These are phyloP conservation scores for Steinernema hermaphroditum DNA, from an alignment of 2,888 invertebrate genomes.

Conservation along the genomic window DNA sequence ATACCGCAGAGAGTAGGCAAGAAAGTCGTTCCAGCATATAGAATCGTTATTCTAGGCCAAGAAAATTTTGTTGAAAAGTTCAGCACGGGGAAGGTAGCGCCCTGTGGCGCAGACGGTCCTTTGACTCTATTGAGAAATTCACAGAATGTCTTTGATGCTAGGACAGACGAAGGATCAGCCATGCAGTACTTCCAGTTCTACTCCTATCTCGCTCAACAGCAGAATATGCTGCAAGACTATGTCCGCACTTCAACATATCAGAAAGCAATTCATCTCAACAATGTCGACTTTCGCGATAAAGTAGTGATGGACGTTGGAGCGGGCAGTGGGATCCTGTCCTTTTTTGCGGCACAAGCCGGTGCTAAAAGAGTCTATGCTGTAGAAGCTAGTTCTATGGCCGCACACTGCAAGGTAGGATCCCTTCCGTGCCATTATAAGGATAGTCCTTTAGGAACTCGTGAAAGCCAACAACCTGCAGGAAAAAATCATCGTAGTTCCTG, in stretches of 20 bases:
- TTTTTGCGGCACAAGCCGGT: conserved; percentile 96
- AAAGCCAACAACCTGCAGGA: conserved; percentile 84
- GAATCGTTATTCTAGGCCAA: neutral
- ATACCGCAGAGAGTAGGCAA: neutral
- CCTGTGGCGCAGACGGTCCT: neutral
- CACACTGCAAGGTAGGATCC: conserved; percentile 78
- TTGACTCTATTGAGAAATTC: neutral
- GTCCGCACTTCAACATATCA: conserved; percentile 97
- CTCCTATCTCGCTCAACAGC: conserved; percentile 96
- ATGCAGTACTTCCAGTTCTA: conserved; percentile 98
- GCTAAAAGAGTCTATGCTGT: conserved; percentile 95
- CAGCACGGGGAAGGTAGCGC: neutral
- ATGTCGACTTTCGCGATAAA: conserved; percentile 81
- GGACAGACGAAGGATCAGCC: conserved; percentile 96
- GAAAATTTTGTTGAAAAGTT: conserved; percentile 4
- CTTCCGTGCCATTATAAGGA: conserved; percentile 9
- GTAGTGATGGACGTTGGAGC: conserved; percentile 92
- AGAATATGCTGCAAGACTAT: conserved; percentile 99
- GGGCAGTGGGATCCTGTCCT: conserved; percentile 95
- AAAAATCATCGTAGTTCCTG: conserved; percentile 87
- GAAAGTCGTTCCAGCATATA: too few relatives aligned
- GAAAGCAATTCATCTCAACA: conserved; percentile 89
- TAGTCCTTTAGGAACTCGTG: conserved; percentile 75
- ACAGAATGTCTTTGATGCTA: conserved; percentile 79
- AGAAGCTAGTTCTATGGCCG: conserved; percentile 98